phyloP scores from a whole-genome alignment of 2,113 vertebrate species.

The Lamprotornis superbus region DNA sequence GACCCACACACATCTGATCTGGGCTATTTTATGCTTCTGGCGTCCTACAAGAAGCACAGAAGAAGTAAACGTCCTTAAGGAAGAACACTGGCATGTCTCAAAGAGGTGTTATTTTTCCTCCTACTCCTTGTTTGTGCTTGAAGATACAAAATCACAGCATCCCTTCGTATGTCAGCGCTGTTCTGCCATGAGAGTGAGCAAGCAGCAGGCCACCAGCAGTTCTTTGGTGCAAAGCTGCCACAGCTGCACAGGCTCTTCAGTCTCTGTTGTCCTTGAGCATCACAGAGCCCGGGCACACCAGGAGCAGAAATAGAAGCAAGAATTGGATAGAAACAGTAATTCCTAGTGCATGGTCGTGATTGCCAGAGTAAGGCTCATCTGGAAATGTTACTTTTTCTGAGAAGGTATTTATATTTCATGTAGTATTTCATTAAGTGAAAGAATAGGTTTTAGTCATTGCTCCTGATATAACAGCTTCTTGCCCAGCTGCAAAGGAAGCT shows the following conservation, averaged over 20 bases:
- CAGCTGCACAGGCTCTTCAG: fast-evolving
- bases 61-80: neutral
- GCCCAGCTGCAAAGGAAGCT: neutral
- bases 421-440: neutral
- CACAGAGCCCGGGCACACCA: fast-evolving
- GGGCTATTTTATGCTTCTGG: neutral
- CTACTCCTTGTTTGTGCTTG: neutral
- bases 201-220: neutral
- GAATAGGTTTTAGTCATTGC: neutral
- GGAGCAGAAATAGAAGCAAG: neutral
- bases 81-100: neutral
- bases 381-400: neutral
- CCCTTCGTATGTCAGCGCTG: neutral
- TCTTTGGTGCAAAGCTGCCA: neutral
- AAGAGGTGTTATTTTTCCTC: neutral
- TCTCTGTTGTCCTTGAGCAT: neutral
- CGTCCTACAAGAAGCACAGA: neutral
- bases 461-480: neutral
- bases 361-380: neutral
- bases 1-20: neutral
- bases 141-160: neutral
- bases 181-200: neutral
- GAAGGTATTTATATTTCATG: neutral
- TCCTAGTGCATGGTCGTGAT: neutral
- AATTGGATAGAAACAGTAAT: neutral